Percentiles rank a stretch among this genome's conserved stretches.
These are phyloP conservation scores for Leguminivora glycinivorella DNA, from an alignment of 1,140 invertebrate species.

Conservation along the genomic window DNA sequence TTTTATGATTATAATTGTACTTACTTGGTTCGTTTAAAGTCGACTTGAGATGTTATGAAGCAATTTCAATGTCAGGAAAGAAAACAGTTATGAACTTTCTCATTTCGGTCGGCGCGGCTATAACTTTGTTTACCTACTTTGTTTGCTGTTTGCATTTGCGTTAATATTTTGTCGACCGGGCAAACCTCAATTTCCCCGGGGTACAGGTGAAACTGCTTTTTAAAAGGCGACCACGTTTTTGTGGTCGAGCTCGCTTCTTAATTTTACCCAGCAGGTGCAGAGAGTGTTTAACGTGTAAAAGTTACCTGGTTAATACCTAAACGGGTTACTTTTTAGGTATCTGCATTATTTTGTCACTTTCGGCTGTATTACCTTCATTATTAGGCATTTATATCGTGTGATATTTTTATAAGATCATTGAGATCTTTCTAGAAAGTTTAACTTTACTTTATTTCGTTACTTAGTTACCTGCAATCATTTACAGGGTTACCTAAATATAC, in stretches of 20 bases:
- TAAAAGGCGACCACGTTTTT: background rate
- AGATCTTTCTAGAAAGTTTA: no score
- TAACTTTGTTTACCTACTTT: constrained; percentile 3
- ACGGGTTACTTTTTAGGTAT: no score
- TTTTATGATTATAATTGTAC: background rate
- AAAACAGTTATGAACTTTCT: constrained; percentile 1
- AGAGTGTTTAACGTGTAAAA: no score
- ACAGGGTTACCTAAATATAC: no score
- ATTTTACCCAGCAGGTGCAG: background rate
- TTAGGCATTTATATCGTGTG: no score
- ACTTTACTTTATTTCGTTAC: no score
- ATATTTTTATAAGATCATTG: no score
- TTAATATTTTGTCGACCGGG: constrained; percentile 1
- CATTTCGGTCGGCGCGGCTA: background rate
- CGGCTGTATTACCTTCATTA: no score
- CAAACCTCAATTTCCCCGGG: background rate
- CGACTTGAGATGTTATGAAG: background rate
- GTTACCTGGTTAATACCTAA: no score
- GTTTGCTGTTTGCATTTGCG: background rate
- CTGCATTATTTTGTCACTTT: no score
- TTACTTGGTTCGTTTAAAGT: background rate
- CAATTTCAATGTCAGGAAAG: background rate
- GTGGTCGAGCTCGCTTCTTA: background rate
- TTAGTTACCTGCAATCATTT: no score
- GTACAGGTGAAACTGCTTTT: background rate